Base-by-base conservation (phyloP, 2,113 vertebrate genomes). In the Menidia beryllina region DNA sequence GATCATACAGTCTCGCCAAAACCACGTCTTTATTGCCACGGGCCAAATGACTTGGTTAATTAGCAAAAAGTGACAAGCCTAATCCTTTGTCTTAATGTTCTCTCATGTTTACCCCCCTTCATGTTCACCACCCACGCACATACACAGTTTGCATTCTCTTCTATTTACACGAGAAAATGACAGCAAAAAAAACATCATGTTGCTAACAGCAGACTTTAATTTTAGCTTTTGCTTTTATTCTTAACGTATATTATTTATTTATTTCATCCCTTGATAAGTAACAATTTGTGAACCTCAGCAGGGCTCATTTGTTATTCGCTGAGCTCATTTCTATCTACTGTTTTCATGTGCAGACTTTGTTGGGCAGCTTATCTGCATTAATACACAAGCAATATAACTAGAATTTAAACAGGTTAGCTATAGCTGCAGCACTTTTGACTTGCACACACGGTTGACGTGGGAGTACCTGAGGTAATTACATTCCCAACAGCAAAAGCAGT, bases 11-110 rank as follows among this genome's bases (percentile, higher is more conserved):
- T 64, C 70, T 76, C 21, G 63, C 86, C 87, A 86, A 77, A 80
- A 82, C 69, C 60, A 49, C 15, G 72, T 75, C 63, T 85, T 81
- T 75, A 72, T 52, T 55, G 77, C 52, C 82, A 86, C 56, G 39
- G 24, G 70, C 58, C 72, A 69, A 82, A 86, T 59, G 59, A 82
- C 62, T 82, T 47, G 68, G 43, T 90, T 86, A 85, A 87, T 91
- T 85, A 84, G 71, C 77, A 75, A 65, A 78, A 80, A 66, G 72
- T 72, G 84, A 87, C 80, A 54, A 78, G 60, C 70, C 55, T 79
- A 78, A 84, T 86, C 74, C 63, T 79, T 76, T 83, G 80, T 89
- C 55, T 72, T 54, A 50, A 55, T 69, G 75, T 78, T 69, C 63
- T 77, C 54, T 89, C 38, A 58, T 81, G 61, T 64, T 45, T 43